Base-by-base conservation (phyloP, 1,140 invertebrate genomes). In the Tetranychus urticae region DNA sequence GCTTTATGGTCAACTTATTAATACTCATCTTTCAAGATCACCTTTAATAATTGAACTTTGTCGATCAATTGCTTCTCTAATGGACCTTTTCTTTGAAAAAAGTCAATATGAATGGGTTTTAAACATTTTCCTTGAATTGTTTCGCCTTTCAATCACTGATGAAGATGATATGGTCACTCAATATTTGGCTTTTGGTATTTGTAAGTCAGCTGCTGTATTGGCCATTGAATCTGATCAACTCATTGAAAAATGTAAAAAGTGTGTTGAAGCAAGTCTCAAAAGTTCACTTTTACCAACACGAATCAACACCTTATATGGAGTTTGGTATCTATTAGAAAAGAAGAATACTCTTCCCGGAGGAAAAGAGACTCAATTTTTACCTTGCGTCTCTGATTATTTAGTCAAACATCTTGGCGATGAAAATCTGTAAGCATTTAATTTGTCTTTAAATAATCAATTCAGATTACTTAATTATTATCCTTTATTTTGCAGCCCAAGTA, bases 21-120 rank as follows among this genome's bases (percentile, higher is more conserved):
- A 78, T 37, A 71, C 77, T 31, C 68, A 71, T 46, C 72, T 61
- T 57, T 69, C 71, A 10, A 75, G 71, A 36, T 77, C 76, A 50
- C 77, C 80, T 0, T 71, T 82, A 55, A 69, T 83, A 3, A 78
- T 79, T 50, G 82, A 84, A 70, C 76, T 80, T 5, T 73, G 83
- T 2, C 78, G 79, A 65, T 85, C 82, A 61, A 66, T 82, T 42
- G 75, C 78, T 4, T 74, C 68, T 48, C 62, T 85, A 57, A 84
- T 82, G 0, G 83, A 86, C 66, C 68, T 86, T 48, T 85, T 84
- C 68, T 77, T 77, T 3, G 82, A 84, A 64, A 71, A 76, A 62
- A 70, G 74, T 2, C 83, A 86, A 68, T 85, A 79, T 70, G 75
- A 78, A 63, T 85, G 82, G 82, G 81, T 85, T 80, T 69, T 84